These are phyloP conservation scores for Chaetodon trifascialis DNA, from an alignment of 2,113 vertebrate species.

Conservation along the genomic window DNA sequence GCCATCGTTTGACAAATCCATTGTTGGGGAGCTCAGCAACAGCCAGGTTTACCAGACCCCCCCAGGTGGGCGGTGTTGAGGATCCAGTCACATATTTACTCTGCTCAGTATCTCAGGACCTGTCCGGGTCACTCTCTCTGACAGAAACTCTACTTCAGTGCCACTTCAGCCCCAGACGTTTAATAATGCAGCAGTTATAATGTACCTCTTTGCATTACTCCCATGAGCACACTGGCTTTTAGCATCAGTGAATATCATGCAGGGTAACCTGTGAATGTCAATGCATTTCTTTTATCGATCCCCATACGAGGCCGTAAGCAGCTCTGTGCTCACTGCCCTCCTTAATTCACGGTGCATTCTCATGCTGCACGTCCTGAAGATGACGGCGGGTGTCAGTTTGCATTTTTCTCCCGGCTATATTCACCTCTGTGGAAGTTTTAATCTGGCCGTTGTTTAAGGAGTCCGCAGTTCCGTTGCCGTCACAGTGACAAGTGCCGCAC, in stretches of 20 bases:
- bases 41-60: neutral
- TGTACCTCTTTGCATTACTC: slow-evolving; percentile 45
- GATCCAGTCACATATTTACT: slow-evolving; percentile 18
- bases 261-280: slow-evolving; percentile 60
- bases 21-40: neutral
- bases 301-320: neutral
- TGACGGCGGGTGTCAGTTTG: slow-evolving; percentile 2
- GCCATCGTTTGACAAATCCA: neutral
- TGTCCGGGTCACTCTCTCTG: neutral
- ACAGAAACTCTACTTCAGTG: slow-evolving; percentile 25
- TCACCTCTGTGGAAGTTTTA: slow-evolving; percentile 30
- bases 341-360: slow-evolving; percentile 38
- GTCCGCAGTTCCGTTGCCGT: neutral
- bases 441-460: neutral
- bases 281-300: slow-evolving; percentile 47
- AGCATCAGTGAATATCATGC: slow-evolving; percentile 37
- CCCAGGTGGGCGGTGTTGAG: neutral
- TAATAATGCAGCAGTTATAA: slow-evolving; percentile 60
- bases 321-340: neutral
- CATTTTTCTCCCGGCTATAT: neutral
- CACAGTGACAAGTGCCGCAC: neutral
- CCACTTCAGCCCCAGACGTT: slow-evolving; percentile 17
- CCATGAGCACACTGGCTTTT: slow-evolving; percentile 29
- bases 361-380: slow-evolving; percentile 1
- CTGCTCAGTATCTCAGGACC: neutral